phyloP scores from a whole-genome alignment of 2,797 vertebrate species.

The Enteromius anoplus region DNA sequence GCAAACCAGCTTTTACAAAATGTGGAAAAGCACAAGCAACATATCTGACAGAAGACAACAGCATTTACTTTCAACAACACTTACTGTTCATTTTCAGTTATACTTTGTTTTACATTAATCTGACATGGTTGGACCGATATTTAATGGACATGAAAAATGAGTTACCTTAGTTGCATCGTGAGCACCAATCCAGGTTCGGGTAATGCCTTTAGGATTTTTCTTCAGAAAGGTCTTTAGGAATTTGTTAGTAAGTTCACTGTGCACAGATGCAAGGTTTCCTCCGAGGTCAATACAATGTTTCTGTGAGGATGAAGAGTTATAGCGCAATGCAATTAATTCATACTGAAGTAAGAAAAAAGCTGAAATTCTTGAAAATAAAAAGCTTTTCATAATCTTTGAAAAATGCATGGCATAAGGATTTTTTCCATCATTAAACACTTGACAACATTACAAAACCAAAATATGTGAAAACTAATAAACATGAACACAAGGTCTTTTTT shows the following conservation, averaged over 20 bases:
- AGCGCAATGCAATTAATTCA: not conserved
- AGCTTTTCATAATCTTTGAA: not conserved
- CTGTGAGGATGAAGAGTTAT: constrained; percentile 18
- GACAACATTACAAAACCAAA: not conserved
- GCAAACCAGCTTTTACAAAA: not conserved
- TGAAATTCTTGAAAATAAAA: not conserved
- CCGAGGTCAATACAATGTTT: constrained; percentile 1
- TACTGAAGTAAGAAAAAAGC: not conserved
- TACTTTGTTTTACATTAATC: not conserved
- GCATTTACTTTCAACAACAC: not conserved
- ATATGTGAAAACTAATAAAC: not conserved
- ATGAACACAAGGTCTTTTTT: not conserved
- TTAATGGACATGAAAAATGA: not conserved
- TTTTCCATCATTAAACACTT: not conserved
- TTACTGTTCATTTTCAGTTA: not conserved
- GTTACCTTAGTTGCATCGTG: constrained; percentile 47
- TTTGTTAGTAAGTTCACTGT: not conserved
- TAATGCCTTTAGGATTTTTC: fast-evolving
- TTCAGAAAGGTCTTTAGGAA: constrained; percentile 1
- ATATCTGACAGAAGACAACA: not conserved
- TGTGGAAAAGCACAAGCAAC: not conserved
- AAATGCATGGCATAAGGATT: not conserved
- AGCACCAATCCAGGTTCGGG: constrained; percentile 46
- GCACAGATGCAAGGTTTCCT: constrained; percentile 46
- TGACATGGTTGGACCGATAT: not conserved